Evolutionary conservation across 2,113 vertebrate species (phyloP).

Genomic region (Pardalotus punctatus): DNA sequence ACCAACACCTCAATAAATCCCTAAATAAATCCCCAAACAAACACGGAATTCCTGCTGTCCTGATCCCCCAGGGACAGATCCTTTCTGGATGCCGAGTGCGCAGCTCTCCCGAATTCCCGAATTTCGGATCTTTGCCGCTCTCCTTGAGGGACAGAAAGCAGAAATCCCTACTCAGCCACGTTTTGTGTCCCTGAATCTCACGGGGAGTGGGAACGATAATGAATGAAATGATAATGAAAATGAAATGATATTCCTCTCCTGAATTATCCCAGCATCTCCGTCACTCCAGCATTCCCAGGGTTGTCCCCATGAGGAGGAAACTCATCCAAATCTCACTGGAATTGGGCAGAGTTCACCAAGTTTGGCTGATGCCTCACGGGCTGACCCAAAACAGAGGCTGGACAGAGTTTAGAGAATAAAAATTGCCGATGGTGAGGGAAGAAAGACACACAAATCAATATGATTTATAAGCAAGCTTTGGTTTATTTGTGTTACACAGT

Average conservation of each 20-base stretch:
- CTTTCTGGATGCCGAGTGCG: not conserved
- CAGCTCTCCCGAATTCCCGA: not conserved
- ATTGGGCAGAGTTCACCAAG: not conserved
- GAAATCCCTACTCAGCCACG: not conserved
- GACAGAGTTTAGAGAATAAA: no score
- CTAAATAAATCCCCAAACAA: no score
- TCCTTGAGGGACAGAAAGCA: not conserved
- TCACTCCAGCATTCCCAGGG: constrained; percentile 4
- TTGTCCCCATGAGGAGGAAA: not conserved
- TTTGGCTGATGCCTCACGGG: not conserved
- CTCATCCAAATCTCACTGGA: not conserved
- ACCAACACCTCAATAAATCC: no score
- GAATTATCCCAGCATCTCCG: not conserved
- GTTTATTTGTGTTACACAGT: no score
- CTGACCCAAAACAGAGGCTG: no score
- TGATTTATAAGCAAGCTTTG: no score
- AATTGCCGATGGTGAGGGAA: no score
- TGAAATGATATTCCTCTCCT: not conserved
- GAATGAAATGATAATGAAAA: no score
- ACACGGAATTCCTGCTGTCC: not conserved
- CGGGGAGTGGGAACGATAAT: not conserved
- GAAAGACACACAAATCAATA: no score
- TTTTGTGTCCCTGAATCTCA: not conserved
- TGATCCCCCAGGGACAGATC: not conserved
- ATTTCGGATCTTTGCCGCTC: not conserved